A percentile compares a stretch with the other conserved stretches of the same genome.
Conservation (phyloP, 2,888 invertebrate genomes). For the Myathropa florea region DNA sequence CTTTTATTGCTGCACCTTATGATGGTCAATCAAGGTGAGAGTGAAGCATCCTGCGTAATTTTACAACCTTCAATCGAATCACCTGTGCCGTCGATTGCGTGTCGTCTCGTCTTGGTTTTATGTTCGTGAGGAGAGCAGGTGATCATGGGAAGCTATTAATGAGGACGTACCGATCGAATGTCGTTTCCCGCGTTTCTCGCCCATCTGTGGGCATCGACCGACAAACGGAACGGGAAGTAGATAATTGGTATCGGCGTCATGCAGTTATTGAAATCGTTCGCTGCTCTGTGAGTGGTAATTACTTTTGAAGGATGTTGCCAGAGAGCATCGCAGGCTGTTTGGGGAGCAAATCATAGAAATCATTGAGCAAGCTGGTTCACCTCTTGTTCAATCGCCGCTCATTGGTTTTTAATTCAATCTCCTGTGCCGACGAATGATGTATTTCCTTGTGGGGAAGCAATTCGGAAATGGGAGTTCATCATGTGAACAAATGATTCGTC, state of each 20-base stretch:
- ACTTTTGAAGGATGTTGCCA: slow-evolving; percentile 5
- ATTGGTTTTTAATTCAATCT: no score
- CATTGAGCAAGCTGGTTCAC: not conserved
- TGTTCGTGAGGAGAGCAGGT: slow-evolving; percentile 43
- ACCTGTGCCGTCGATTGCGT: slow-evolving; percentile 62
- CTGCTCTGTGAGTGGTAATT: slow-evolving; percentile 21
- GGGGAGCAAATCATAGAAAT: not conserved
- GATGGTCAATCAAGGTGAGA: slow-evolving; percentile 30
- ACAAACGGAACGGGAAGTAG: slow-evolving; percentile 42
- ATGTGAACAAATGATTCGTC: no score
- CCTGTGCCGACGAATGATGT: no score
- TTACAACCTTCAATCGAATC: slow-evolving; percentile 64
- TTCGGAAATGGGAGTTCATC: no score
- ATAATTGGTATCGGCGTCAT: slow-evolving; percentile 49
- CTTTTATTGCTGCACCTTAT: slow-evolving; percentile 57
- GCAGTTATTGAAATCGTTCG: slow-evolving; percentile 31
- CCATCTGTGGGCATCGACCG: slow-evolving; percentile 14
- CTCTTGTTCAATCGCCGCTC: not conserved
- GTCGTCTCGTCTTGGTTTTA: slow-evolving; percentile 55
- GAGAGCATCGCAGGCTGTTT: not conserved
- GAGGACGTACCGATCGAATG: slow-evolving; percentile 33
- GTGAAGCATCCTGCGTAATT: slow-evolving; percentile 57
- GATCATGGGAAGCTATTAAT: slow-evolving; percentile 51
- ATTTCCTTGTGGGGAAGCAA: no score
- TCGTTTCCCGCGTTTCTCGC: not conserved